These are phyloP conservation scores for Platichthys flesus DNA, from an alignment of 2,113 vertebrate genomes.

Conservation along the genomic window DNA sequence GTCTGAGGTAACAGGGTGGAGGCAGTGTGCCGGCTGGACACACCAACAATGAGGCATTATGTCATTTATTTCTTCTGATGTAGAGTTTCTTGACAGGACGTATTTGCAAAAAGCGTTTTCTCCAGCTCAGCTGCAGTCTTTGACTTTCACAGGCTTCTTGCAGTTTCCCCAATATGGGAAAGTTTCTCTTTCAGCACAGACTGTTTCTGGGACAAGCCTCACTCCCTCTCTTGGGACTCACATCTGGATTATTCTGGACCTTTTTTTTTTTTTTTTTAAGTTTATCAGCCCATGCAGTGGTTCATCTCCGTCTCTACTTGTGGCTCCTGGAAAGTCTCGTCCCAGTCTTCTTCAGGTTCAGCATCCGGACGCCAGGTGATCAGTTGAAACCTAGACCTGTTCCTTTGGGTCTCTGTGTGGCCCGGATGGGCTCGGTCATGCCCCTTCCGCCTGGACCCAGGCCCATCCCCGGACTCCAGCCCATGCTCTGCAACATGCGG, in stretches of 20 bases:
- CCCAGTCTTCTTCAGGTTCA: background rate
- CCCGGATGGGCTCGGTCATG: slow-evolving; percentile 92
- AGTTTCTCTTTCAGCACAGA: slow-evolving; percentile 46
- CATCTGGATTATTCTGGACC: slow-evolving; percentile 36
- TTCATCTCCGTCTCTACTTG: slow-evolving; percentile 14
- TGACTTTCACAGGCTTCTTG: slow-evolving; percentile 20
- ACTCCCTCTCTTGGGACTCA: slow-evolving; percentile 24
- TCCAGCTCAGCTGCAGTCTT: slow-evolving; percentile 16
- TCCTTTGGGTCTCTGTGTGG: slow-evolving; percentile 93
- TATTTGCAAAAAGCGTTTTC: slow-evolving; percentile 13
- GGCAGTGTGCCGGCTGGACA: slow-evolving; percentile 38
- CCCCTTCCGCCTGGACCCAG: slow-evolving; percentile 94
- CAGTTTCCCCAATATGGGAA: slow-evolving; percentile 79
- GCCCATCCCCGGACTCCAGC: slow-evolving; percentile 93
- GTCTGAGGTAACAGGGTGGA: slow-evolving; percentile 61
- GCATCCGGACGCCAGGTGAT: slow-evolving; percentile 41
- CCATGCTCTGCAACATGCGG: slow-evolving; percentile 97
- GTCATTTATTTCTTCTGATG: slow-evolving; percentile 54
- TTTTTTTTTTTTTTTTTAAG: background rate
- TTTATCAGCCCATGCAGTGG: slow-evolving; percentile 46
- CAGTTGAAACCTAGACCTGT: slow-evolving; percentile 94
- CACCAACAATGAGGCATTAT: slow-evolving; percentile 39
- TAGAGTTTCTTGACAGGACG: slow-evolving; percentile 49
- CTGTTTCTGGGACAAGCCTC: slow-evolving; percentile 16
- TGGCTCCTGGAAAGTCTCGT: slow-evolving; percentile 3